phyloP scores from a whole-genome alignment of 2,888 invertebrate genomes.

The Pristionchus maxplancki region DNA sequence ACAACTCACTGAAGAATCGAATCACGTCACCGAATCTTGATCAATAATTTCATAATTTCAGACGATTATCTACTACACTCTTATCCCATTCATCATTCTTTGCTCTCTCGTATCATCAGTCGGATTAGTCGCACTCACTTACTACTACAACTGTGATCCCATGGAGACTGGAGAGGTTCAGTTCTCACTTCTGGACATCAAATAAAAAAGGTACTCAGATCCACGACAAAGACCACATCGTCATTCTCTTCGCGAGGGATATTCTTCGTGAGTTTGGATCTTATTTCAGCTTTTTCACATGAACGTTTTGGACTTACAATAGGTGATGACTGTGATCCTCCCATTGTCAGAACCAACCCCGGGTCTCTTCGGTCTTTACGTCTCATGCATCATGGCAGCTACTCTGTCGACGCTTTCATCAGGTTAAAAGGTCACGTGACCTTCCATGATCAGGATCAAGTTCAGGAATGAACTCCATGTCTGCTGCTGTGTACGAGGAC shows the following conservation, averaged over 20 bases:
- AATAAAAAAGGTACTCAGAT: conserved; percentile 54
- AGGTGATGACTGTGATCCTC: neutral
- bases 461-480: conserved; percentile 69
- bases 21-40: no score
- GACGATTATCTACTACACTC: conserved; percentile 66
- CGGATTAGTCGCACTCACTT: conserved; percentile 72
- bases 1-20: no score
- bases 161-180: conserved; percentile 62
- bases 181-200: neutral
- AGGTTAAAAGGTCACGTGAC: conserved; percentile 32
- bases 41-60: conserved; percentile 12
- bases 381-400: conserved; percentile 72
- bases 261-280: conserved; percentile 62
- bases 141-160: conserved; percentile 73
- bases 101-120: conserved; percentile 70
- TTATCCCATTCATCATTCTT: conserved; percentile 70
- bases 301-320: neutral
- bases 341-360: conserved; percentile 64
- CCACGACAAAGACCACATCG: conserved; percentile 69
- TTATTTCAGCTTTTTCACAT: neutral
- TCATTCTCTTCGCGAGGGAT: conserved; percentile 67
- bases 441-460: neutral
- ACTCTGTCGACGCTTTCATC: conserved; percentile 73
- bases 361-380: conserved; percentile 72
- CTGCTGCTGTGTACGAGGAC: conserved; percentile 74